Evolutionary conservation across 2,888 invertebrate genomes (phyloP).

Genomic region (Mylabris sibirica): DNA sequence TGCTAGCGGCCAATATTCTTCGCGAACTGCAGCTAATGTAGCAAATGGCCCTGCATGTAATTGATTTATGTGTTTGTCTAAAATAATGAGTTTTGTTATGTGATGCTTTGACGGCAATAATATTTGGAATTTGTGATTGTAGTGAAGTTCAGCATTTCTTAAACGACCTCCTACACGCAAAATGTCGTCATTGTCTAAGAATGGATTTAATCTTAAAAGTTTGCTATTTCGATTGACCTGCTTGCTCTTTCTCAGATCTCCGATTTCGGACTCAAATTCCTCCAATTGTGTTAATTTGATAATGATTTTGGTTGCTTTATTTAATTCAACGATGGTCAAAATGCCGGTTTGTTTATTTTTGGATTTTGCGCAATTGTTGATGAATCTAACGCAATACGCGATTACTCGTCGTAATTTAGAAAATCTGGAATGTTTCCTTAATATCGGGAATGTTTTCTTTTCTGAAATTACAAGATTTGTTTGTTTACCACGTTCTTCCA

Average conservation of each 20-base stretch:
- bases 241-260: background rate
- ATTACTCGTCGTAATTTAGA: background rate
- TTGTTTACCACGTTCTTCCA: too few relatives aligned
- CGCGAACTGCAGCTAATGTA: too few relatives aligned
- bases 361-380: background rate
- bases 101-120: too few relatives aligned
- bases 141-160: too few relatives aligned
- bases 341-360: background rate
- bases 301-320: too few relatives aligned
- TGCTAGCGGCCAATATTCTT: too few relatives aligned
- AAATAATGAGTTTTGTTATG: too few relatives aligned
- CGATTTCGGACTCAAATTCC: constrained; percentile 7
- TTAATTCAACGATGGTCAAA: background rate
- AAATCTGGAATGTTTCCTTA: constrained; percentile 5
- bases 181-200: too few relatives aligned
- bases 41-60: too few relatives aligned
- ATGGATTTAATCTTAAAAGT: background rate
- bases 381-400: constrained; percentile 17
- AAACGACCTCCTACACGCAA: too few relatives aligned
- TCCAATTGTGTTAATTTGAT: background rate
- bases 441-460: background rate
- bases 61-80: too few relatives aligned
- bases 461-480: background rate
- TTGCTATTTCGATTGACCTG: background rate
- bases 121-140: too few relatives aligned